Evolutionary conservation across 1,140 invertebrate genomes (phyloP), one percentile per base, ranked within the genome.

Genomic region (Hylaeus anthracinus): DNA sequence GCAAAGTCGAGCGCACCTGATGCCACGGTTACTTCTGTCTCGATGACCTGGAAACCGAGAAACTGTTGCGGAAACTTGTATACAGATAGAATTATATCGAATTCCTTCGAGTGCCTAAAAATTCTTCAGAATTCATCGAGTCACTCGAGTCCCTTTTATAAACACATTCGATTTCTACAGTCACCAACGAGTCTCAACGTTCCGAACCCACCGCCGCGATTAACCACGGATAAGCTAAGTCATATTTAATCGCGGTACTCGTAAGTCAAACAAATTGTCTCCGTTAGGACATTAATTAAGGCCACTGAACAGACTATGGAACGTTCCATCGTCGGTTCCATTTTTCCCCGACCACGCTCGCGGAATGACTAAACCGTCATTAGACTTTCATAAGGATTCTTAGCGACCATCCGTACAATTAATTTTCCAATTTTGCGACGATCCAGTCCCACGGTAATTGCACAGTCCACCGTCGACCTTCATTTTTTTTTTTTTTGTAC

Each of bases 341-440:
- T 65, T 41, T 79, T 51, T 69, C 39, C 26, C 41, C 56, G 61
- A 43, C 55, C 67, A n/a, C 60, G 74, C 48, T 74, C 60, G 15
- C 51, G 51, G 15, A 67, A 65, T 84, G 73, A 81, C 78, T 76
- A 76, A 85, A 63, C 43, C 71, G 43, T 86, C 66, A 72, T 86
- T 86, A 83, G 77, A 86, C 79, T 86, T 86, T 86, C 80, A 86
- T 86, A 83, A 79, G 63, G 72, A 66, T 76, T 80, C 64, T 86
- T 76, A 72, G 39, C 63, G 53, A 55, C 53, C 45, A 26, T 61
- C 51, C 15, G 10, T 26, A 55, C 69, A 79, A 86, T 86, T 86
- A 73, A 76, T 86, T 86, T 64, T 76, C 63, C 81, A 84, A 87
- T 86, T 87, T 87, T 79, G 76, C 82, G 74, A 86, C 61, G 70